Base-by-base conservation (phyloP, 2,888 invertebrate genomes). In the Ypsolopha scabrella region DNA sequence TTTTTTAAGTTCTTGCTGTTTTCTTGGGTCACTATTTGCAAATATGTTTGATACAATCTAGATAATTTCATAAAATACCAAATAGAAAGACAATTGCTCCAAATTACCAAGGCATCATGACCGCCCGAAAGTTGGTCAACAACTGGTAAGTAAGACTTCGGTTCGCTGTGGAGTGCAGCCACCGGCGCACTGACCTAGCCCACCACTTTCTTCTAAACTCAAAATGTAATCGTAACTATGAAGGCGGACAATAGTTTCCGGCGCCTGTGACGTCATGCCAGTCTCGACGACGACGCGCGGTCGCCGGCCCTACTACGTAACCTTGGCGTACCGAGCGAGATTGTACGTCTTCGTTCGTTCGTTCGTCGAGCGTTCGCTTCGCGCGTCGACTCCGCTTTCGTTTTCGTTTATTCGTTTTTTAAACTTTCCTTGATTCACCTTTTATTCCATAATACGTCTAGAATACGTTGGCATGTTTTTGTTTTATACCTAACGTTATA, bases 171-270 rank as follows among this genome's bases (percentile, higher is more conserved):
- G 24, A 24, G 10, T 35, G 35, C 36, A 37, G 37, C 8, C 43
- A 13, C 37, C 36, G 38, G 35, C 57, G 65, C 62, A 74, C 85
- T 85, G 83, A 85, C 85, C 85, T 83, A 82, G 69, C 70, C 65
- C 73, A 85, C 75, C 74, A 81, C 85, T 86, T 82, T 85, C 83
- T 80, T 85, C 79, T 82, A 82, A 82, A 81, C 72, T 82, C 80
- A 80, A 83, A 85, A 79, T 80, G 80, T 81, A 75, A 81, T 81
- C 79, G 81, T 83, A 79, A 78, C 81, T 85, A 83, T 77, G 80
- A 64, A 24, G 24, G 74, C 80, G 80, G 77, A 73, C 74, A 70
- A 72, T 74, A 76, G 79, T 80, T 82, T 85, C 85, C 83, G 83
- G 81, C 83, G 85, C 81, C 83, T 73, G 82, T 86, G 83, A 85